Conservation (phyloP, 1,140 invertebrate species). For the Matsumurasca onukii region DNA sequence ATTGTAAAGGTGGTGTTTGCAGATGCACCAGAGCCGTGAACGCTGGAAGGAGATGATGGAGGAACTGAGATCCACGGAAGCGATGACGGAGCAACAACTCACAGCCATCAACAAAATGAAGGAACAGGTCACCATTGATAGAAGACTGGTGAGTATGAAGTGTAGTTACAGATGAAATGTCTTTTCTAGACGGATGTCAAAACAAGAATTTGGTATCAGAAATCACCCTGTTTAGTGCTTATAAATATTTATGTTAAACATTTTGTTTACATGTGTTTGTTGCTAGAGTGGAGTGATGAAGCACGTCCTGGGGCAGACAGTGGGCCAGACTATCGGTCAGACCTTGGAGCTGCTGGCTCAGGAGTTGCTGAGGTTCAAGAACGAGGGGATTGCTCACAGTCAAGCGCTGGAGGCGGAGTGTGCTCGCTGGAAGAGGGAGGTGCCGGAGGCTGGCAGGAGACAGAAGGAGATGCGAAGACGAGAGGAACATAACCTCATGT, state of each 20-base stretch:
- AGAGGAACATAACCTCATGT: conserved; percentile 63
- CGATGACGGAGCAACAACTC: background rate
- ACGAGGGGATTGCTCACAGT: conserved; percentile 70
- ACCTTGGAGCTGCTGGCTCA: conserved; percentile 71
- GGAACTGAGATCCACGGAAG: background rate
- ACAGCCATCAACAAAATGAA: background rate
- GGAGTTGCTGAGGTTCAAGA: conserved; percentile 67
- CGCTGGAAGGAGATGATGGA: conserved; percentile 11
- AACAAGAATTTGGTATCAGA: too few relatives aligned
- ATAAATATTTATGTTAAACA: too few relatives aligned
- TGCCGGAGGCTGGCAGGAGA: conserved; percentile 65
- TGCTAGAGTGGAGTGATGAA: background rate
- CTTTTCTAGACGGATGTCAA: too few relatives aligned
- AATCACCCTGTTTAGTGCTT: too few relatives aligned
- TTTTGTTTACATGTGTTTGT: too few relatives aligned
- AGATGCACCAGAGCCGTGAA: conserved; percentile 1
- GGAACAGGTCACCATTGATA: background rate
- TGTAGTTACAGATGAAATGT: too few relatives aligned
- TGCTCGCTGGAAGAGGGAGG: conserved; percentile 65
- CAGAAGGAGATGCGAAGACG: conserved; percentile 62
- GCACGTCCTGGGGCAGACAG: background rate
- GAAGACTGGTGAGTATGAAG: background rate
- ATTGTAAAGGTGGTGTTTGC: background rate
- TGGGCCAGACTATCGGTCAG: background rate
- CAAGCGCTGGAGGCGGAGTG: conserved; percentile 66